Evolutionary conservation across 2,888 invertebrate species (phyloP).

Genomic region (Thysanoteuthis rhombus): DNA sequence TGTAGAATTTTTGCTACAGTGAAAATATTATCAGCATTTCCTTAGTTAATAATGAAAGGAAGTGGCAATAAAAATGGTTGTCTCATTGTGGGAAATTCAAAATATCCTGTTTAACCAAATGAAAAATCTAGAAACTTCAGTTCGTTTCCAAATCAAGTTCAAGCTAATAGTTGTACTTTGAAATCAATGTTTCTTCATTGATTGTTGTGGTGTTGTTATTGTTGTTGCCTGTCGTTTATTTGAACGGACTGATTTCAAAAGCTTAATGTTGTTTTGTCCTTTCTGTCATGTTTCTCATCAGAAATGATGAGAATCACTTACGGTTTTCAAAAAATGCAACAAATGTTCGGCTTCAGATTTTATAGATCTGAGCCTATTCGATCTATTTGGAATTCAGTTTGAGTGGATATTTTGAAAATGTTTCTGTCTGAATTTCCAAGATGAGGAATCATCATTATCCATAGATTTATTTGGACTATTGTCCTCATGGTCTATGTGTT

Average conservation of each 20-base stretch:
- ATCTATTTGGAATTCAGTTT: too few species aligned
- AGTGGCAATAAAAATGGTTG: background rate
- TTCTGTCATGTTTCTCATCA: too few species aligned
- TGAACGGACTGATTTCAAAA: too few species aligned
- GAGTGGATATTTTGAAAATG: too few species aligned
- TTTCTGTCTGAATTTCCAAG: too few species aligned
- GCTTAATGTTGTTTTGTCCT: too few species aligned
- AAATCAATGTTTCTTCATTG: background rate
- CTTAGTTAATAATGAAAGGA: background rate
- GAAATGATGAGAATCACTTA: background rate
- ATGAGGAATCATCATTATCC: too few species aligned
- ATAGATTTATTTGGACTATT: too few species aligned
- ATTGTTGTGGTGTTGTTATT: background rate
- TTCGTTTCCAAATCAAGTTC: background rate
- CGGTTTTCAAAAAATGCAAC: background rate
- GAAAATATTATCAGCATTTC: background rate
- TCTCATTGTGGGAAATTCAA: background rate
- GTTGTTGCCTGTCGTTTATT: background rate
- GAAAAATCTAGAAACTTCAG: background rate
- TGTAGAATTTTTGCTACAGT: background rate
- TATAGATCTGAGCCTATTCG: too few species aligned
- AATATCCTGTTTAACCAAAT: background rate
- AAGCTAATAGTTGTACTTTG: background rate
- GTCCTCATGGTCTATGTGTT: too few species aligned
- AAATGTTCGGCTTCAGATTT: background rate